Evolutionary conservation across 1,140 invertebrate genomes (phyloP).

Genomic region (Brachionus plicatilis): DNA sequence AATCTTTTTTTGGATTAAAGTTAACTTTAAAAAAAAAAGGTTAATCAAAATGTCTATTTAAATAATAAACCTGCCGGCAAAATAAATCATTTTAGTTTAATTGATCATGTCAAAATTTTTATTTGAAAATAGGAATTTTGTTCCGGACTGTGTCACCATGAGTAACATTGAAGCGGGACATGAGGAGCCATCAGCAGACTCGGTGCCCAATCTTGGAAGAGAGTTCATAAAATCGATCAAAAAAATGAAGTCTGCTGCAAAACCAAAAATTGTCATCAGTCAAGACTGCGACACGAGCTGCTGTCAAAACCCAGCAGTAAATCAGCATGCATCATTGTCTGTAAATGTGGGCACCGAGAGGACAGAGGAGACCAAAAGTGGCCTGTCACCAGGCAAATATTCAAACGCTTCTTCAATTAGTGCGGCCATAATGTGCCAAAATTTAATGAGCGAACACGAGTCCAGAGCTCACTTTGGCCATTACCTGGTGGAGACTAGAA

Average conservation of each 20-base stretch:
- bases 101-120: background rate
- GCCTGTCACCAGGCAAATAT: background rate
- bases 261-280: background rate
- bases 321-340: background rate
- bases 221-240: constrained; percentile 1
- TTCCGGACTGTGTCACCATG: background rate
- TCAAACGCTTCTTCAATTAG: background rate
- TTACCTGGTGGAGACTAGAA: background rate
- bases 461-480: background rate
- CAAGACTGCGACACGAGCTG: background rate
- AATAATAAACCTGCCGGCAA: background rate
- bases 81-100: background rate
- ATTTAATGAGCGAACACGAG: background rate
- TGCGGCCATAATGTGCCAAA: background rate
- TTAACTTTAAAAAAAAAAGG: constrained; percentile 1
- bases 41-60: background rate
- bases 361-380: background rate
- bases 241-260: background rate
- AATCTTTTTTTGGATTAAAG: constrained; percentile 21
- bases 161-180: background rate
- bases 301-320: background rate
- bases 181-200: background rate
- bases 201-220: background rate
- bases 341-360: background rate
- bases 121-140: constrained; percentile 7